These are phyloP conservation scores for Delphinapterus leucas DNA, from an alignment of 2,113 vertebrate genomes.

Conservation along the genomic window DNA sequence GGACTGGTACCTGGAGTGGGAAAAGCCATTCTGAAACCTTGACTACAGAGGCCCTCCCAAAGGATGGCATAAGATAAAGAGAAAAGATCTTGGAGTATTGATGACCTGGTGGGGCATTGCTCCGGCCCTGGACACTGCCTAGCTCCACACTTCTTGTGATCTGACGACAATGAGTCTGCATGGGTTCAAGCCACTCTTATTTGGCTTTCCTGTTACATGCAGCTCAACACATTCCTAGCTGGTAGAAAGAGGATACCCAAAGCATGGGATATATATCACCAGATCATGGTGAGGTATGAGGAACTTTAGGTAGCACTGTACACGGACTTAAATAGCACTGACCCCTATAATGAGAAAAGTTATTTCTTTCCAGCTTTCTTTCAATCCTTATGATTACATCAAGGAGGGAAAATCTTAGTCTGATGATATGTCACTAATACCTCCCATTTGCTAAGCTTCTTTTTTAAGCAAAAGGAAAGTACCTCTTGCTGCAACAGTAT, in stretches of 20 bases:
- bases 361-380: neutral
- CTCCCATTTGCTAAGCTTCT: neutral
- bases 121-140: neutral
- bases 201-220: neutral
- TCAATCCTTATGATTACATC: neutral
- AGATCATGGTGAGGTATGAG: neutral
- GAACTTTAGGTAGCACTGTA: neutral
- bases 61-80: neutral
- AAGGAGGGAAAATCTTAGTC: neutral
- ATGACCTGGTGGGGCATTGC: neutral
- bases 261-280: too few species aligned
- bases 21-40: neutral
- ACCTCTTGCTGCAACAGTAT: neutral
- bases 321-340: neutral
- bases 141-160: neutral
- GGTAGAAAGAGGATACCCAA: neutral
- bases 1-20: neutral
- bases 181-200: neutral
- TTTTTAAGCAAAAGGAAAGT: neutral
- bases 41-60: neutral
- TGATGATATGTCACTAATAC: neutral
- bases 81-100: accelerated
- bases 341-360: neutral
- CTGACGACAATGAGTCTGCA: neutral
- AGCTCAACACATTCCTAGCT: neutral